Conservation (phyloP, 2,113 vertebrate genomes). For the Okapia johnstoni region DNA sequence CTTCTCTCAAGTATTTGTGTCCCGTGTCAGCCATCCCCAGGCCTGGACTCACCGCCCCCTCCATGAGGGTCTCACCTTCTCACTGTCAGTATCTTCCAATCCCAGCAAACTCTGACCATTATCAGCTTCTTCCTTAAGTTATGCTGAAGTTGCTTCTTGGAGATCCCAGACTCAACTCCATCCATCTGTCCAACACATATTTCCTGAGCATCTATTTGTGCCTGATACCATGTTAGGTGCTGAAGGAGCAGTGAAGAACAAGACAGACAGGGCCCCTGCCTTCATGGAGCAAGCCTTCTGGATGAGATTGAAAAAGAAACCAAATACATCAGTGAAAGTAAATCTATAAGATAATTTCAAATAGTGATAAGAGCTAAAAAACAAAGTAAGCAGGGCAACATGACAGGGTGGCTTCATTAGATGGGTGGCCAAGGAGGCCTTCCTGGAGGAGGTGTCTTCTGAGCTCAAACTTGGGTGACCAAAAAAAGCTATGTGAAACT, state of each 20-base stretch:
- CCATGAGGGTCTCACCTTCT: background rate
- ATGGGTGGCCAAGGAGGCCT: background rate
- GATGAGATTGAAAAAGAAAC: background rate
- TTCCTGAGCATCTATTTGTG: background rate
- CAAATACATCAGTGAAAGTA: background rate
- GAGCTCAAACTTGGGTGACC: background rate
- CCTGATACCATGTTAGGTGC: background rate
- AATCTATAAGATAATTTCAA: background rate
- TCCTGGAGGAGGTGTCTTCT: background rate
- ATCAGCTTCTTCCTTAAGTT: background rate
- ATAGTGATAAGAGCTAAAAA: background rate
- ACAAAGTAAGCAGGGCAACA: background rate
- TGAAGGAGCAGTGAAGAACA: background rate
- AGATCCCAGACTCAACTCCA: background rate
- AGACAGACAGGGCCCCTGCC: background rate
- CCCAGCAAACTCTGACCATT: background rate
- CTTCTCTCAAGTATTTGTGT: background rate
- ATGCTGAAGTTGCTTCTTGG: background rate
- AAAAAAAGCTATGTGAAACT: background rate
- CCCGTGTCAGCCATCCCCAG: background rate
- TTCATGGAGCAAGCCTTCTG: background rate
- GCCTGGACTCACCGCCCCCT: background rate
- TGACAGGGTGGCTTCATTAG: background rate
- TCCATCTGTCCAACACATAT: too few relatives aligned
- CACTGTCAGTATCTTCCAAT: background rate